Evolutionary conservation across 2,113 vertebrate species (phyloP).

Genomic region (Suricata suricatta): DNA sequence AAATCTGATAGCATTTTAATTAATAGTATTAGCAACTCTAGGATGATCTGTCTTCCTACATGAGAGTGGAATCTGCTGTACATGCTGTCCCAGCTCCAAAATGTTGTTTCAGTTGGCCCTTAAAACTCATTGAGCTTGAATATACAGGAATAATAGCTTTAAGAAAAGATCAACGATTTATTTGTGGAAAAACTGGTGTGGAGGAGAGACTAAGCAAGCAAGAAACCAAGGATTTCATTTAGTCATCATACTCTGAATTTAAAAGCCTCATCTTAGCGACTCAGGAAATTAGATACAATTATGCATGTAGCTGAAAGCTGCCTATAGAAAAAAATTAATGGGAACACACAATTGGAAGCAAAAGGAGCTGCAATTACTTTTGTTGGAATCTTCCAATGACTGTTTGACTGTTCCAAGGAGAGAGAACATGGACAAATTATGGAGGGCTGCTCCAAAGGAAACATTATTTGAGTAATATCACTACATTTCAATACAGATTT

Average conservation of each 20-base stretch:
- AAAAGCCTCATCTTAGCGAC: constrained; percentile 13
- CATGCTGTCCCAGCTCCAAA: not conserved
- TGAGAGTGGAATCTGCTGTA: not conserved
- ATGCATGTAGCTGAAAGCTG: constrained; percentile 61
- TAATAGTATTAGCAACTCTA: constrained; percentile 25
- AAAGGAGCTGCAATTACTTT: constrained; percentile 39
- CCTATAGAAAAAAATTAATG: constrained; percentile 33
- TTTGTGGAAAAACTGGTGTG: not conserved
- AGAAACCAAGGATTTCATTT: constrained; percentile 46
- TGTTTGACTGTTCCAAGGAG: not conserved
- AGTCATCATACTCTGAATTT: constrained; percentile 62
- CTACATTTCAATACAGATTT: constrained; percentile 31
- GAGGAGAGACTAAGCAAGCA: not conserved
- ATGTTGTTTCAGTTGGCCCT: not conserved
- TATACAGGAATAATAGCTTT: not conserved
- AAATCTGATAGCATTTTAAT: constrained; percentile 51
- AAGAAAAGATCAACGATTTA: not conserved
- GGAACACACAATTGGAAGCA: constrained; percentile 35
- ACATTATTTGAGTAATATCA: constrained; percentile 57
- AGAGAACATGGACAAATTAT: constrained; percentile 42
- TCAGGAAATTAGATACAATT: constrained; percentile 66
- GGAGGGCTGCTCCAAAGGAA: constrained; percentile 39
- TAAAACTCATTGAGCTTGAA: not conserved
- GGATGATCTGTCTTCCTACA: not conserved
- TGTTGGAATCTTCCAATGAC: too few species aligned